phyloP scores from a whole-genome alignment of 2,113 vertebrate species.

The Zingel zingel region DNA sequence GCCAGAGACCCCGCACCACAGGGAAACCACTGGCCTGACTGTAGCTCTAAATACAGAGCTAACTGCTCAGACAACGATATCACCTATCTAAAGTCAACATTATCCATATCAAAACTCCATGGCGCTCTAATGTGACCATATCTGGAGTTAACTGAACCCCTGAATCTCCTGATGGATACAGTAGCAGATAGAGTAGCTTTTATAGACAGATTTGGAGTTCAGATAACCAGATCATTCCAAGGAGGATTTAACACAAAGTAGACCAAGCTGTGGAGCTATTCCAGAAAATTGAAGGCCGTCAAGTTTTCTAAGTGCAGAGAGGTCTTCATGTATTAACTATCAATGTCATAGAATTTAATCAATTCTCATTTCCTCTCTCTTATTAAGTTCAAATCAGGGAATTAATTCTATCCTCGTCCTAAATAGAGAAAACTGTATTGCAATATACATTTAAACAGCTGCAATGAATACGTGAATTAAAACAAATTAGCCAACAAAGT shows the following conservation, averaged over 20 bases:
- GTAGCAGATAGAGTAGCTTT: conserved; percentile 26
- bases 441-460: conserved; percentile 77
- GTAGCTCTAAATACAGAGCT: conserved; percentile 38
- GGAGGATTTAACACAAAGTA: conserved; percentile 36
- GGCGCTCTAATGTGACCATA: conserved; percentile 59
- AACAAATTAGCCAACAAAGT: conserved; percentile 88
- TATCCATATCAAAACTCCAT: conserved; percentile 49
- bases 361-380: conserved; percentile 69
- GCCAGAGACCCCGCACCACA: conserved; percentile 62
- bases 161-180: conserved; percentile 30
- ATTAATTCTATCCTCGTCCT: conserved; percentile 72
- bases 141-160: conserved; percentile 61
- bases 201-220: conserved; percentile 51
- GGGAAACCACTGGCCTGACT: conserved; percentile 49
- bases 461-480: conserved; percentile 83
- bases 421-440: conserved; percentile 68
- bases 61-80: conserved; percentile 64
- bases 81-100: conserved; percentile 67
- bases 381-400: conserved; percentile 75
- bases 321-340: conserved; percentile 59
- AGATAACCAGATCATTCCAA: conserved; percentile 48
- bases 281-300: conserved; percentile 24
- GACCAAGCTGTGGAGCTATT: conserved; percentile 12
- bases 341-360: conserved; percentile 75
- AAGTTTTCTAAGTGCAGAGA: conserved; percentile 68